Evolutionary conservation across 1,140 invertebrate genomes (phyloP), one percentile per base, ranked within the genome.

Genomic region (Sitophilus oryzae): DNA sequence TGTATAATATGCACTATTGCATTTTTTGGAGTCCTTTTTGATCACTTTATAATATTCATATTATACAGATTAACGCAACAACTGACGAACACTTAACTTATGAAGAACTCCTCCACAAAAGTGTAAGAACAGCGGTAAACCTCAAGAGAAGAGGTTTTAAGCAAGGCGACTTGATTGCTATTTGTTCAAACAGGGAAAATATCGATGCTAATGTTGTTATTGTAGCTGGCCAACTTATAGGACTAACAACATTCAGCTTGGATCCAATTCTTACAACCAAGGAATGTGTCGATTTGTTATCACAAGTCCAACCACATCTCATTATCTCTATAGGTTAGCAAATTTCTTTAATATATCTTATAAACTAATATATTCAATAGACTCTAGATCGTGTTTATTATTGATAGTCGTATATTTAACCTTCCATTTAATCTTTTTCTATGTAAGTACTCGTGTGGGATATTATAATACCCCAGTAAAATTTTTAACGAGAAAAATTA

Each of bases 1-100:
- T n/a, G n/a, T n/a, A n/a, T n/a, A n/a, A n/a, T n/a, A n/a, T n/a
- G n/a, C n/a, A n/a, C n/a, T n/a, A n/a, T n/a, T n/a, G n/a, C n/a
- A n/a, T n/a, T n/a, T n/a, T n/a, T n/a, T n/a, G n/a, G n/a, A n/a
- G n/a, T n/a, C n/a, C n/a, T n/a, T n/a, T n/a, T n/a, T n/a, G n/a
- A n/a, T n/a, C n/a, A n/a, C n/a, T n/a, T n/a, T n/a, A n/a, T n/a
- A n/a, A n/a, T n/a, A n/a, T n/a, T n/a, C n/a, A n/a, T n/a, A n/a
- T n/a, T n/a, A n/a, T n/a, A n/a, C n/a, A 49, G 47, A 49, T 49
- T 37, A 49, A 49, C 20, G 37, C 47, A 8, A 2, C 11, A 22
- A 49, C 14, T 14, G 47, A 37, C 1, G 47, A 49, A 23, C 37
- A 1, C n/a, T 18, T 37, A 11, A 49, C 47, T 9, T 49, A 37